phyloP scores from a whole-genome alignment of 2,797 vertebrate genomes.

The Eleutherodactylus coqui region DNA sequence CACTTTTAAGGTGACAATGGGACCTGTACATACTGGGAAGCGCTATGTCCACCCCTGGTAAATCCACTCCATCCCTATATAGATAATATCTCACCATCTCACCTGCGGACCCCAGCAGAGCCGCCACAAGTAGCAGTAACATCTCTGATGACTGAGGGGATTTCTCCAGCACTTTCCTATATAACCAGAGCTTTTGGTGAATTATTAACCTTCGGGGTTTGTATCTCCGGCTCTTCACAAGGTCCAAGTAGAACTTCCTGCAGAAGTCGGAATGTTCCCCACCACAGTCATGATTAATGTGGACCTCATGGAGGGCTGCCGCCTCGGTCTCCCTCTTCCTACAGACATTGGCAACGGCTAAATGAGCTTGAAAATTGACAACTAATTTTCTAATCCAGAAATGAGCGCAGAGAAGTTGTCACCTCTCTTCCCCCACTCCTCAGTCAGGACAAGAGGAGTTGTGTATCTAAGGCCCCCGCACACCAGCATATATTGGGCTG shows the following conservation, averaged over 20 bases:
- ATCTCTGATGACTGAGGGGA: background rate
- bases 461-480: too few species aligned
- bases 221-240: too few species aligned
- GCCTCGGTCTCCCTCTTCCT: background rate
- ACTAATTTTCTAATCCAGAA: background rate
- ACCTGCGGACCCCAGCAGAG: conserved; percentile 56
- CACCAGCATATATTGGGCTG: too few species aligned
- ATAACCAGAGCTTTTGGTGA: conserved; percentile 4
- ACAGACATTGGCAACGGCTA: background rate
- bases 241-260: background rate
- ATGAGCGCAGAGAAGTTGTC: background rate
- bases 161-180: background rate
- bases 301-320: background rate
- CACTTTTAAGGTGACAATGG: too few species aligned
- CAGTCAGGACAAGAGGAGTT: too few species aligned
- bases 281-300: background rate
- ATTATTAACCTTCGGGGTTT: conserved; percentile 46
- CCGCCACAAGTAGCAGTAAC: background rate
- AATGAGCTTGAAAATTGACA: background rate
- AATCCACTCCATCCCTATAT: background rate
- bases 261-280: background rate
- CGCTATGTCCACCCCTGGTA: too few species aligned
- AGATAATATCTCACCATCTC: background rate
- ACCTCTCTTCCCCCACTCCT: background rate
- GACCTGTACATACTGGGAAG: too few species aligned